Percentiles rank a stretch among this genome's conserved stretches.
phyloP scores from a whole-genome alignment of 2,797 vertebrate genomes.

The Gymnopithys bicolor region DNA sequence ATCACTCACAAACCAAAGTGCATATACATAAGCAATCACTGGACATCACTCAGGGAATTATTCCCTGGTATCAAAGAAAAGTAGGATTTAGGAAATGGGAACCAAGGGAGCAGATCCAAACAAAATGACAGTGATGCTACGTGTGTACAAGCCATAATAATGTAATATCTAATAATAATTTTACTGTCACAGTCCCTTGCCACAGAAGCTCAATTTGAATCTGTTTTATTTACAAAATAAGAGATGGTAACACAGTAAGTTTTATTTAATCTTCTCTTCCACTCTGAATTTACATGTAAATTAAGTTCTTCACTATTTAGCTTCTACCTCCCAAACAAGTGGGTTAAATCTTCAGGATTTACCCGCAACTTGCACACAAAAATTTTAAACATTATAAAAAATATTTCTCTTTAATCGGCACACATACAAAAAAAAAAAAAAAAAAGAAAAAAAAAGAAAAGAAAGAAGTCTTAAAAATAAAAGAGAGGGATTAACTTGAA shows the following conservation, averaged over 20 bases:
- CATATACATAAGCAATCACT: conserved; percentile 46
- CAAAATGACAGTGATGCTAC: conserved; percentile 10
- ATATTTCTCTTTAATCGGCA: not conserved
- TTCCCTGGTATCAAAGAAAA: conserved; percentile 27
- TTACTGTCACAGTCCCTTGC: not conserved
- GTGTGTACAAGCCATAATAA: conserved; percentile 7
- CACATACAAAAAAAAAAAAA: not conserved
- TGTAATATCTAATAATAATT: not conserved
- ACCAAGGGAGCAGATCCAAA: conserved; percentile 44
- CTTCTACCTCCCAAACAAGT: not conserved
- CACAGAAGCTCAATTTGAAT: not conserved
- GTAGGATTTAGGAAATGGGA: conserved; percentile 59
- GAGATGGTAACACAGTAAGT: not conserved
- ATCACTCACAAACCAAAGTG: conserved; percentile 45
- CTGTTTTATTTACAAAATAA: not conserved
- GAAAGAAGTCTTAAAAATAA: not conserved
- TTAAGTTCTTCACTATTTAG: not conserved
- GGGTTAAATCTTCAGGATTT: not conserved
- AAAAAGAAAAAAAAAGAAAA: not conserved
- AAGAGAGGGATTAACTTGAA: not conserved
- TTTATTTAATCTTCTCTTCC: not conserved
- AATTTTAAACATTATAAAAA: not conserved
- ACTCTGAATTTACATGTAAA: not conserved
- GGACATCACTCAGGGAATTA: conserved; percentile 43
- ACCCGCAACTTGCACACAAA: not conserved